These are phyloP conservation scores for Hippocampus zosterae DNA, from an alignment of 2,113 vertebrate genomes.

Conservation along the genomic window DNA sequence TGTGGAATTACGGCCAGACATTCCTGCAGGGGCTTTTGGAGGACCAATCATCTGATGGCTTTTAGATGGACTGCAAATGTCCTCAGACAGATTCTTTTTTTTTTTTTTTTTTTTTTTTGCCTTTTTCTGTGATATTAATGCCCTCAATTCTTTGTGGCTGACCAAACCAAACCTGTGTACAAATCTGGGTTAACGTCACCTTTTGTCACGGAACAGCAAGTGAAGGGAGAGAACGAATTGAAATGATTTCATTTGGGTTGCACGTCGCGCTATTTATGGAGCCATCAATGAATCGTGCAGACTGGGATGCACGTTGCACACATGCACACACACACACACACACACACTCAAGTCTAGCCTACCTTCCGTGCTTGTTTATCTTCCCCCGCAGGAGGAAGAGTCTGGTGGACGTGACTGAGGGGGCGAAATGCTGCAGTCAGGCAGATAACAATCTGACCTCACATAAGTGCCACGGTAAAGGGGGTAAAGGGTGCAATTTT, in stretches of 20 bases:
- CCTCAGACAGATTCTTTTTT: slow-evolving; percentile 33
- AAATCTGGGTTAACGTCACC: slow-evolving; percentile 19
- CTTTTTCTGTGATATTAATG: slow-evolving; percentile 32
- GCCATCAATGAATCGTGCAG: slow-evolving; percentile 58
- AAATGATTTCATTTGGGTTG: slow-evolving; percentile 44
- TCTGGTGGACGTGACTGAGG: slow-evolving; percentile 38
- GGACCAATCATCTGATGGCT: slow-evolving; percentile 21
- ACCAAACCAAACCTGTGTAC: slow-evolving; percentile 18
- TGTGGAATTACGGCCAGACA: slow-evolving; percentile 57
- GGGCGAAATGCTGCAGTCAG: slow-evolving; percentile 28
- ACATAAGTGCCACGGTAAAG: slow-evolving; percentile 26
- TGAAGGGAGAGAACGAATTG: slow-evolving; percentile 16
- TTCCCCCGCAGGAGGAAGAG: slow-evolving; percentile 40
- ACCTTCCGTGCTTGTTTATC: slow-evolving; percentile 52
- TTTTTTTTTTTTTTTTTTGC: slow-evolving; percentile 2
- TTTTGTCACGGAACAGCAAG: slow-evolving; percentile 4
- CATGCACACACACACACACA: slow-evolving; percentile 40
- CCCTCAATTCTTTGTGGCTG: slow-evolving; percentile 30
- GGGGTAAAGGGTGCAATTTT: slow-evolving; percentile 10
- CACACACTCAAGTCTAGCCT: slow-evolving; percentile 55
- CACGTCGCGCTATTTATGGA: slow-evolving; percentile 47
- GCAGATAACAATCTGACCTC: slow-evolving; percentile 49
- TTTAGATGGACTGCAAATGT: slow-evolving; percentile 41
- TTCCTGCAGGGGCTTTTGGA: slow-evolving; percentile 40
- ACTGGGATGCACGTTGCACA: slow-evolving; percentile 52